These are phyloP conservation scores for Passer montanus DNA, from an alignment of 2,113 vertebrate genomes.

Conservation along the genomic window DNA sequence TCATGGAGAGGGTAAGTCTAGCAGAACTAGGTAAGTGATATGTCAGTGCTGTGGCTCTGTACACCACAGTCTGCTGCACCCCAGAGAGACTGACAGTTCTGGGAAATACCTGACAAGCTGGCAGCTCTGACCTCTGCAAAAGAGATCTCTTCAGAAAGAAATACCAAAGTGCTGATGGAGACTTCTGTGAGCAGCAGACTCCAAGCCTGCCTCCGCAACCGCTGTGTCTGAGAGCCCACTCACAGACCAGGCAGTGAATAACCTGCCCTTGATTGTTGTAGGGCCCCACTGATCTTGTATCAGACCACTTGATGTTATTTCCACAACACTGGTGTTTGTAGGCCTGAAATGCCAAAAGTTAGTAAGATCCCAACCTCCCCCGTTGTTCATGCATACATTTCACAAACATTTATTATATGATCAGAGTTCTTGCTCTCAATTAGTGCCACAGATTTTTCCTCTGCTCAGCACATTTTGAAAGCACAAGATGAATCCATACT, in stretches of 20 bases:
- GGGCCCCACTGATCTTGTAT: neutral
- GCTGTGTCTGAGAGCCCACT: neutral
- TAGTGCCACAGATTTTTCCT: neutral
- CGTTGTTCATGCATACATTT: rapidly evolving
- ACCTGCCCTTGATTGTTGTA: rapidly evolving
- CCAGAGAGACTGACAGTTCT: neutral
- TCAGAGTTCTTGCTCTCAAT: neutral
- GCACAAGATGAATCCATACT: neutral
- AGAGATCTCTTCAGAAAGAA: neutral
- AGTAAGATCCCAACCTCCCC: neutral
- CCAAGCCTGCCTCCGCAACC: neutral
- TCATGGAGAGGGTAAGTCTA: slow-evolving; percentile 55
- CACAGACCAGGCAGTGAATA: neutral
- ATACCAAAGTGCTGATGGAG: neutral
- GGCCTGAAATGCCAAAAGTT: neutral
- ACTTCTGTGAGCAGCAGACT: neutral
- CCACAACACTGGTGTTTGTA: rapidly evolving
- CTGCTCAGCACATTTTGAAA: neutral
- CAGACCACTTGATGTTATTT: neutral
- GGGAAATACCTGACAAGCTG: slow-evolving; percentile 40
- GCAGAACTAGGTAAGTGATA: slow-evolving; percentile 52
- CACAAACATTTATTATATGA: neutral
- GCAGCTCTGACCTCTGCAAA: neutral
- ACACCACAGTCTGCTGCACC: neutral
- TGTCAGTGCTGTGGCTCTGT: slow-evolving; percentile 38